phyloP scores from a whole-genome alignment of 2,113 vertebrate species.

The Camelus bactrianus region DNA sequence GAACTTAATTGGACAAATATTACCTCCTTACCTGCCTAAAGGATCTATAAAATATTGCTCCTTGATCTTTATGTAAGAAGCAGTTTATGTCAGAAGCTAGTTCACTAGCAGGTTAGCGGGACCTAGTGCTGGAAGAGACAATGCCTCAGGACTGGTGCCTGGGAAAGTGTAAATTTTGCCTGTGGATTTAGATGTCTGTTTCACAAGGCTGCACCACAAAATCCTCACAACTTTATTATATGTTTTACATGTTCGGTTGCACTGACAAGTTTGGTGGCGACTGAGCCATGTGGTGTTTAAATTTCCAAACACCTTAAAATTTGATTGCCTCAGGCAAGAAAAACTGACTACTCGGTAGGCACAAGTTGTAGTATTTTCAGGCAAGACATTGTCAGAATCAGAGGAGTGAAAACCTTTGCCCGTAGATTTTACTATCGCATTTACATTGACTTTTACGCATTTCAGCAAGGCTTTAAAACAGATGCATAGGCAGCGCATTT shows the following conservation, averaged over 20 bases:
- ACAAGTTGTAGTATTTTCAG: conserved; percentile 75
- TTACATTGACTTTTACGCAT: conserved; percentile 56
- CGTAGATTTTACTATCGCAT: conserved; percentile 61
- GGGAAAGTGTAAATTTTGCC: conserved; percentile 29
- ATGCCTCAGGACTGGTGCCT: background rate
- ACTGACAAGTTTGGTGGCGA: conserved; percentile 81
- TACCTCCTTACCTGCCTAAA: background rate
- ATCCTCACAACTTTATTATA: conserved; percentile 55
- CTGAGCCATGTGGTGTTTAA: conserved; percentile 83
- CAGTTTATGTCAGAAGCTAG: background rate
- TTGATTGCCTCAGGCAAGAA: conserved; percentile 74
- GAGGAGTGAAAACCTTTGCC: conserved; percentile 57
- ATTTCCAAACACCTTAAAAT: conserved; percentile 83
- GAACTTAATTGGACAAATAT: conserved; percentile 10
- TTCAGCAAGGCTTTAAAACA: conserved; percentile 50
- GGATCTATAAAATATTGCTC: background rate
- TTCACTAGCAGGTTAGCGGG: background rate
- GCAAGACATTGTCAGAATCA: conserved; percentile 71
- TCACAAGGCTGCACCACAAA: conserved; percentile 61
- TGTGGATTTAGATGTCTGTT: conserved; percentile 45
- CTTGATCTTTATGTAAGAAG: conserved; percentile 3
- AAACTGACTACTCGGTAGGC: conserved; percentile 79
- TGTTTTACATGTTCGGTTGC: conserved; percentile 65
- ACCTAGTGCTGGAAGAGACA: background rate
- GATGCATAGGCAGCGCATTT: background rate